A percentile compares a stretch with the other conserved stretches of the same genome.
Evolutionary conservation across 2,888 invertebrate species (phyloP).

Genomic region (Siphonodentalium dalli): DNA sequence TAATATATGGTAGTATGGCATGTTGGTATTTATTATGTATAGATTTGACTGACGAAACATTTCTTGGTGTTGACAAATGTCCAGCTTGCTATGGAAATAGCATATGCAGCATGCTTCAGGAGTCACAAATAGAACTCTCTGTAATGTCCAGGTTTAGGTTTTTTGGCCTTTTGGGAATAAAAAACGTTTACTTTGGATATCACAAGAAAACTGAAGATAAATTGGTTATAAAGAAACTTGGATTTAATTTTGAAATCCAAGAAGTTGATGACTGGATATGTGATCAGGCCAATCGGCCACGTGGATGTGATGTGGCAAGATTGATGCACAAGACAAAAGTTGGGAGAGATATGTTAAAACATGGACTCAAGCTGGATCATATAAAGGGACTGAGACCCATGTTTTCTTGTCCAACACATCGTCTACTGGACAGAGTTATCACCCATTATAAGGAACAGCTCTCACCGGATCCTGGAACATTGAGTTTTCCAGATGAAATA

Average conservation of each 20-base stretch:
- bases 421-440: conserved; percentile 56
- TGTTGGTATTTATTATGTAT: too few relatives aligned
- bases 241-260: conserved; percentile 72
- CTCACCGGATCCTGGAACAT: conserved; percentile 33
- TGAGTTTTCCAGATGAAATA: conserved; percentile 40
- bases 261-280: conserved; percentile 72
- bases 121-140: conserved; percentile 68
- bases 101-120: conserved; percentile 73
- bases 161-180: conserved; percentile 71
- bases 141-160: conserved; percentile 57
- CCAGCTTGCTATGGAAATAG: conserved; percentile 79
- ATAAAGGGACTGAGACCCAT: conserved; percentile 48
- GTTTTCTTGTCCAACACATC: conserved; percentile 62
- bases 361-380: conserved; percentile 39
- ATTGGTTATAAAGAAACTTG: conserved; percentile 79
- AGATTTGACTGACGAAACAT: too few relatives aligned
- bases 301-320: conserved; percentile 65
- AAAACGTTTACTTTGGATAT: conserved; percentile 77
- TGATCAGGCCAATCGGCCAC: conserved; percentile 37
- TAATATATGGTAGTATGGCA: too few relatives aligned
- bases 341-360: conserved; percentile 35
- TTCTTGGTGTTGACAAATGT: conserved; percentile 68
- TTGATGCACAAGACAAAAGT: conserved; percentile 57
- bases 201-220: conserved; percentile 65
- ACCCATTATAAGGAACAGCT: conserved; percentile 60